Percentiles rank a stretch among this genome's conserved stretches.
Conservation (phyloP, 2,113 vertebrate species). For the Aix galericulata region DNA sequence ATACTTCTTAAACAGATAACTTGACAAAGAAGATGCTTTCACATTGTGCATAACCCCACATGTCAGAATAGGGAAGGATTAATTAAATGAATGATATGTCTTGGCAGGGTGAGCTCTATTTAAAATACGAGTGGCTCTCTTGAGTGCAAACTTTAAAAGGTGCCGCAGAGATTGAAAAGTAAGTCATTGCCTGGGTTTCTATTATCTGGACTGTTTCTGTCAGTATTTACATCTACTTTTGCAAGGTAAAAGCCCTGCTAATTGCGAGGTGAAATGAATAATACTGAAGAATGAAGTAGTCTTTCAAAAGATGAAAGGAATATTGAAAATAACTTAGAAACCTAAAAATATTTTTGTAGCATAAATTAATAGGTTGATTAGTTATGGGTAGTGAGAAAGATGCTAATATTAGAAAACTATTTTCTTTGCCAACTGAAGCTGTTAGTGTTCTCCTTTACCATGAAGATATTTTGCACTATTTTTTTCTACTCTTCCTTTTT, state of each 20-base stretch:
- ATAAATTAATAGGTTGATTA: not conserved
- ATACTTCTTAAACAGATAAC: not conserved
- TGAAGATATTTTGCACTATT: not conserved
- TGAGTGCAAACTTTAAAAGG: not conserved
- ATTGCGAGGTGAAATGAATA: not conserved
- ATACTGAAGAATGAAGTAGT: not conserved
- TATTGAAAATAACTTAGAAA: not conserved
- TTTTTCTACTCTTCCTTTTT: not conserved
- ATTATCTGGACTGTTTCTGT: not conserved
- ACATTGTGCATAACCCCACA: accelerated
- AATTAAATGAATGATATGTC: not conserved
- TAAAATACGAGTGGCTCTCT: not conserved
- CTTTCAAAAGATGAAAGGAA: not conserved
- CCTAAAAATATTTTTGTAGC: not conserved
- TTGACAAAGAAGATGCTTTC: not conserved
- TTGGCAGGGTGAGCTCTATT: not conserved
- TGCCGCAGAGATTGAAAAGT: not conserved
- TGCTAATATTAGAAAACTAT: not conserved
- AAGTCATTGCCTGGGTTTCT: not conserved
- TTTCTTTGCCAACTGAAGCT: not conserved
- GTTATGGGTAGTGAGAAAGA: not conserved
- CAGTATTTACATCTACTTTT: not conserved
- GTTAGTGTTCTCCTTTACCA: not conserved
- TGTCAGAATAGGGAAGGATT: not conserved
- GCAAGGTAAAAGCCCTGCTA: not conserved